A percentile compares a stretch with the other conserved stretches of the same genome.
Evolutionary conservation across 2,888 invertebrate genomes (phyloP).

Genomic region (Lamellibrachia columna): DNA sequence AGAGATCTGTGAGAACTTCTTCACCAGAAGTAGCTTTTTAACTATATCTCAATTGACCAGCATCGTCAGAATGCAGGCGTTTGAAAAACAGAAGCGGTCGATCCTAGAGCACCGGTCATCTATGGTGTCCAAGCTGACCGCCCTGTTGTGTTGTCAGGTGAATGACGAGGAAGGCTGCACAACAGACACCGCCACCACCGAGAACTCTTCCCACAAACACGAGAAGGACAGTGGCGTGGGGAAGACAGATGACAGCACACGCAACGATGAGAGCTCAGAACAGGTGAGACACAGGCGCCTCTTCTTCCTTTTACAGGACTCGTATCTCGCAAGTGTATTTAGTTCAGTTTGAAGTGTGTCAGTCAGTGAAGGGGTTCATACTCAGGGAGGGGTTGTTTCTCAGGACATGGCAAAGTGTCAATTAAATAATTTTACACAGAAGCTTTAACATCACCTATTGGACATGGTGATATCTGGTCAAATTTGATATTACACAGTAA

Average conservation of each 20-base stretch:
- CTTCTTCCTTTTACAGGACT: too few relatives aligned
- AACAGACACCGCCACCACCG: slow-evolving; percentile 62
- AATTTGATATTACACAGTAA: too few relatives aligned
- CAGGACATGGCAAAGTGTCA: too few relatives aligned
- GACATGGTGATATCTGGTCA: too few relatives aligned
- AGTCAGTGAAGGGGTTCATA: too few relatives aligned
- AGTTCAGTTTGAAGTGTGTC: too few relatives aligned
- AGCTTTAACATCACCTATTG: too few relatives aligned
- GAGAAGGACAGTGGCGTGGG: slow-evolving; percentile 66
- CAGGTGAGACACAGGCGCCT: slow-evolving; percentile 5
- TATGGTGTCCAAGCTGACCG: background rate
- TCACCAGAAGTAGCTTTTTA: background rate
- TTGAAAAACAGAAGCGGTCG: background rate
- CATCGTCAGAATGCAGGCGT: background rate
- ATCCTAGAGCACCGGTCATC: background rate
- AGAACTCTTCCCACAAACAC: slow-evolving; percentile 54
- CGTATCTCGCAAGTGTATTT: too few relatives aligned
- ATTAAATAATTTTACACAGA: too few relatives aligned
- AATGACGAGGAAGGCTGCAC: slow-evolving; percentile 58
- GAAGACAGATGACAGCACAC: slow-evolving; percentile 61
- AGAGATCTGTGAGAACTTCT: background rate
- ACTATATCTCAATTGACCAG: background rate
- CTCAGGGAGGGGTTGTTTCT: too few relatives aligned
- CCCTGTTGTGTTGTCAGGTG: slow-evolving; percentile 1
- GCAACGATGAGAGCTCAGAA: slow-evolving; percentile 61